These are phyloP conservation scores for Dreissena polymorpha DNA, from an alignment of 1,140 invertebrate genomes.

Conservation along the genomic window DNA sequence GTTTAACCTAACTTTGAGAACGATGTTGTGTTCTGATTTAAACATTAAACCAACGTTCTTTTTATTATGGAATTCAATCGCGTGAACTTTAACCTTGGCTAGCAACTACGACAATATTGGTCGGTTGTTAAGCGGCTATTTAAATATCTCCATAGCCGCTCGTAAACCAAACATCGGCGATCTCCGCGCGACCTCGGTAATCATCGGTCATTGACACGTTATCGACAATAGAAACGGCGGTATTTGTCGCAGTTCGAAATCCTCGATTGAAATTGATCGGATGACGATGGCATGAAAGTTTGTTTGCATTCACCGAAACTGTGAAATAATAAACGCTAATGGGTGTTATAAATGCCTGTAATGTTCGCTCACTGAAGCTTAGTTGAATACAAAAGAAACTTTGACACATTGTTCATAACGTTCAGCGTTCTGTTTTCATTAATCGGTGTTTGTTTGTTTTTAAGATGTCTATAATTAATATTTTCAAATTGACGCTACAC, in stretches of 20 bases:
- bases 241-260: conserved; percentile 26
- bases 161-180: conserved; percentile 37
- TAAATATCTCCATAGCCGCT: conserved; percentile 57
- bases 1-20: conserved; percentile 9
- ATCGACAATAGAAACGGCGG: background rate
- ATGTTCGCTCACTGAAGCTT: no score
- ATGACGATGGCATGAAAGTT: no score
- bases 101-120: conserved; percentile 44
- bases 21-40: conserved; percentile 13
- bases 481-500: no score
- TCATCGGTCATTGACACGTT: conserved; percentile 17
- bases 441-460: no score
- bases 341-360: no score
- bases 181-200: conserved; percentile 27
- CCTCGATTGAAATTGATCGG: no score
- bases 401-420: no score
- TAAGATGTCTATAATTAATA: no score
- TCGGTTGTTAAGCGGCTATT: conserved; percentile 52
- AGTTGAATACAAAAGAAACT: no score
- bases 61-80: conserved; percentile 2
- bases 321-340: no score
- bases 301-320: no score
- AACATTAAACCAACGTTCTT: conserved; percentile 12
- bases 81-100: background rate
- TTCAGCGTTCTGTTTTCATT: no score